A percentile compares a stretch with the other conserved stretches of the same genome.
Evolutionary conservation across 2,888 invertebrate genomes (phyloP).

Genomic region (Caenorhabditis macrosperma): DNA sequence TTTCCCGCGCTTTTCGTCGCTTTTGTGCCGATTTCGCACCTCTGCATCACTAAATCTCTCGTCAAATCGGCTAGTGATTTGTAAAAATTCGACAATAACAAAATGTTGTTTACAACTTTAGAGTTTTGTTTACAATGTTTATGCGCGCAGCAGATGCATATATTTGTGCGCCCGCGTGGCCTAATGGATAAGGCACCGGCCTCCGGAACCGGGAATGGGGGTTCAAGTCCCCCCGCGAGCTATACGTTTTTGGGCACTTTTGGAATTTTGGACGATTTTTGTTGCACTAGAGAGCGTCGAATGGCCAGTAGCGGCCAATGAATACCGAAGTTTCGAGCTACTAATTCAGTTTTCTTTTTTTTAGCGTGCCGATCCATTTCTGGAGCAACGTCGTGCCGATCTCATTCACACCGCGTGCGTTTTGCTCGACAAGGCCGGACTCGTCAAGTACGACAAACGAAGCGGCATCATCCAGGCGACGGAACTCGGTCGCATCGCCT

Average conservation of each 20-base stretch:
- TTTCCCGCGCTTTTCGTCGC: background rate
- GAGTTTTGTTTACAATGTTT: too few species aligned
- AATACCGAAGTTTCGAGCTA: too few species aligned
- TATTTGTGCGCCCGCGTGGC: constrained; percentile 50
- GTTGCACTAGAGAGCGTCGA: too few species aligned
- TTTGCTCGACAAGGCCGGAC: constrained; percentile 92
- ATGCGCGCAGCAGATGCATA: background rate
- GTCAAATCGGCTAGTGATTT: too few species aligned
- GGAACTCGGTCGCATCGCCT: constrained; percentile 96
- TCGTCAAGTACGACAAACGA: constrained; percentile 95
- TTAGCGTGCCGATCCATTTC: constrained; percentile 87
- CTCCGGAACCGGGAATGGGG: constrained; percentile 64
- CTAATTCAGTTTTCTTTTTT: constrained; percentile 33
- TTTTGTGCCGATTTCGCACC: too few species aligned
- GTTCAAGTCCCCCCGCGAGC: constrained; percentile 66
- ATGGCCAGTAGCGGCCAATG: too few species aligned
- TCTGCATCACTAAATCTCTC: too few species aligned
- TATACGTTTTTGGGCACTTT: constrained; percentile 25
- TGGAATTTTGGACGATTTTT: too few species aligned
- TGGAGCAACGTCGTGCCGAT: constrained; percentile 94
- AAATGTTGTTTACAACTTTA: too few species aligned
- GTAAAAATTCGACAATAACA: too few species aligned
- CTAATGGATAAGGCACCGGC: constrained; percentile 62
- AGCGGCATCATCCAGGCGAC: constrained; percentile 92
- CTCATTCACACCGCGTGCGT: constrained; percentile 94